Conservation (phyloP, 1,140 invertebrate species). For the Cecropterus lyciades region DNA sequence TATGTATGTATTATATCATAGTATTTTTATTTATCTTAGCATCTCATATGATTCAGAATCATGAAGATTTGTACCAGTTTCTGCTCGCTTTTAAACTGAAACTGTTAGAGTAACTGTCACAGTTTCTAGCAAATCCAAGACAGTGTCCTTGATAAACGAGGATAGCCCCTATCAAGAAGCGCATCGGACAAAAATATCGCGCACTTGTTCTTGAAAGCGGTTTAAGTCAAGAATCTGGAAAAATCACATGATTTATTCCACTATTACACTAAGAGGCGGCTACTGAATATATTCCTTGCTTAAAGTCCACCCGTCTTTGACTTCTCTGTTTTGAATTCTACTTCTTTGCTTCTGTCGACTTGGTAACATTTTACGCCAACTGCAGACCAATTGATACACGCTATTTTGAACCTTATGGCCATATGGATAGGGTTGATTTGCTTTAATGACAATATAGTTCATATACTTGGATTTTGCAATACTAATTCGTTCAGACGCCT, state of each 20-base stretch:
- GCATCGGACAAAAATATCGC: constrained; percentile 24
- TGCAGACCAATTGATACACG: constrained; percentile 36
- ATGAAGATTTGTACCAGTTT: too few species aligned
- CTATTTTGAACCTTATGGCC: constrained; percentile 49
- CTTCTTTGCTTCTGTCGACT: constrained; percentile 56
- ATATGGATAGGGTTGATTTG: constrained; percentile 46
- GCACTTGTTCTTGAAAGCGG: constrained; percentile 33
- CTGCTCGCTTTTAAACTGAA: neutral
- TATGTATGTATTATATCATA: too few species aligned
- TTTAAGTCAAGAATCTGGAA: constrained; percentile 40
- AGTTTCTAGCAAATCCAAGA: neutral
- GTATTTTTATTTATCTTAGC: too few species aligned
- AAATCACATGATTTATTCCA: constrained; percentile 59
- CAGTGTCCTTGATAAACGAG: neutral
- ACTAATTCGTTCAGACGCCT: constrained; percentile 65
- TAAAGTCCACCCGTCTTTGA: constrained; percentile 67
- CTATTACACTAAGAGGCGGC: constrained; percentile 52
- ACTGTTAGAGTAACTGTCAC: neutral
- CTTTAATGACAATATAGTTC: constrained; percentile 34
- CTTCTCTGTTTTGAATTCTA: constrained; percentile 70
- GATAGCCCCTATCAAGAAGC: constrained; percentile 14
- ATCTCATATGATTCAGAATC: too few species aligned
- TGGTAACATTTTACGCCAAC: constrained; percentile 56
- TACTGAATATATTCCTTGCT: constrained; percentile 67
- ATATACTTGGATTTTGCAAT: constrained; percentile 65